phyloP scores from a whole-genome alignment of 2,113 vertebrate genomes.

The Cinclus mexicanus region DNA sequence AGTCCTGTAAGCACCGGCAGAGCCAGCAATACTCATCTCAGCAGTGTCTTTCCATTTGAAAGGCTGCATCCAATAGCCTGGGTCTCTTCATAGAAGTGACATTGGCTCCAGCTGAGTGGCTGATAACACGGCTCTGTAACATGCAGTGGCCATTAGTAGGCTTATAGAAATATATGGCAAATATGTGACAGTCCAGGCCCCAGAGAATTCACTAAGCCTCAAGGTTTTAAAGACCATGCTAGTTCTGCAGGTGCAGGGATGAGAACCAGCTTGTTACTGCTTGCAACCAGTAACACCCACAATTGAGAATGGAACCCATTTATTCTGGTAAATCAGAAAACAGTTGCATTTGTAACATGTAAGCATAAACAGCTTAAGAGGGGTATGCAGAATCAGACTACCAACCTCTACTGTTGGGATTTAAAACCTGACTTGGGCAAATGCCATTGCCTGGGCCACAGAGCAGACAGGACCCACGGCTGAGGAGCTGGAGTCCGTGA shows the following conservation, averaged over 20 bases:
- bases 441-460: not conserved
- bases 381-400: not conserved
- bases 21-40: not conserved
- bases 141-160: not conserved
- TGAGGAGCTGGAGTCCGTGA: not conserved
- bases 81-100: not conserved
- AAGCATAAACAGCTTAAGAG: not conserved
- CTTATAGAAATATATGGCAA: not conserved
- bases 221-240: not conserved
- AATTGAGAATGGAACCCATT: not conserved
- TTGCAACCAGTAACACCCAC: not conserved
- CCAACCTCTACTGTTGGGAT: fast-evolving
- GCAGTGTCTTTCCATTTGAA: not conserved
- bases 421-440: not conserved
- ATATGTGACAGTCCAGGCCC: fast-evolving
- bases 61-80: not conserved
- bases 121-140: not conserved
- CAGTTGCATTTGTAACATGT: fast-evolving
- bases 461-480: not conserved
- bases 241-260: not conserved
- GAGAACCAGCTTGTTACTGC: not conserved
- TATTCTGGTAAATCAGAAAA: not conserved
- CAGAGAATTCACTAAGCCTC: not conserved
- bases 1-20: not conserved
- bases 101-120: not conserved